Evolutionary conservation across 2,113 vertebrate genomes (phyloP).

Genomic region (Aegotheles bennettii): DNA sequence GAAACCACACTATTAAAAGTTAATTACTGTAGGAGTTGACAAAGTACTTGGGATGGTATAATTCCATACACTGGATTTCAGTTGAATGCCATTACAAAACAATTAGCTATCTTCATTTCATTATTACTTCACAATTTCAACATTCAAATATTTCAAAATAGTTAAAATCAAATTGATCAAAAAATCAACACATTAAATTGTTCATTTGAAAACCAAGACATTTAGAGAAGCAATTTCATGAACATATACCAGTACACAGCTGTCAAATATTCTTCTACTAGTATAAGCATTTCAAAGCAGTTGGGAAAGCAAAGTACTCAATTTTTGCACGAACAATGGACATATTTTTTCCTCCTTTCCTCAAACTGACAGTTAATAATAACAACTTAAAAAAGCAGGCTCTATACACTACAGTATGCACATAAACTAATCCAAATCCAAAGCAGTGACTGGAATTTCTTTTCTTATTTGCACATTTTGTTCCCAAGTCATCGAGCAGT

Average conservation of each 20-base stretch:
- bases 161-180: slow-evolving; percentile 7
- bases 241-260: slow-evolving; percentile 54
- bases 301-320: background rate
- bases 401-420: background rate
- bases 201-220: slow-evolving; percentile 37
- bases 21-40: slow-evolving; percentile 40
- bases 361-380: background rate
- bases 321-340: background rate
- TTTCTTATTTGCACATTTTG: background rate
- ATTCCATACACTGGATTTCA: slow-evolving; percentile 60
- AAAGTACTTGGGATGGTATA: slow-evolving; percentile 38
- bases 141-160: slow-evolving; percentile 48
- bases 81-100: slow-evolving; percentile 52
- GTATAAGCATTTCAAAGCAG: background rate
- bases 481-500: background rate
- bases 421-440: background rate
- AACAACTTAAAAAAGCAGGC: background rate
- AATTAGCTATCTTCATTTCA: slow-evolving; percentile 42
- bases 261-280: slow-evolving; percentile 50
- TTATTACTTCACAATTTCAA: slow-evolving; percentile 61
- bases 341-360: background rate
- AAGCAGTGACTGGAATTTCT: background rate
- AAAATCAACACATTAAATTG: slow-evolving; percentile 28
- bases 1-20: slow-evolving; percentile 40
- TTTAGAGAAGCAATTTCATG: slow-evolving; percentile 66